Conservation (phyloP, 2,113 vertebrate genomes). For the Coptodon rendalli region DNA sequence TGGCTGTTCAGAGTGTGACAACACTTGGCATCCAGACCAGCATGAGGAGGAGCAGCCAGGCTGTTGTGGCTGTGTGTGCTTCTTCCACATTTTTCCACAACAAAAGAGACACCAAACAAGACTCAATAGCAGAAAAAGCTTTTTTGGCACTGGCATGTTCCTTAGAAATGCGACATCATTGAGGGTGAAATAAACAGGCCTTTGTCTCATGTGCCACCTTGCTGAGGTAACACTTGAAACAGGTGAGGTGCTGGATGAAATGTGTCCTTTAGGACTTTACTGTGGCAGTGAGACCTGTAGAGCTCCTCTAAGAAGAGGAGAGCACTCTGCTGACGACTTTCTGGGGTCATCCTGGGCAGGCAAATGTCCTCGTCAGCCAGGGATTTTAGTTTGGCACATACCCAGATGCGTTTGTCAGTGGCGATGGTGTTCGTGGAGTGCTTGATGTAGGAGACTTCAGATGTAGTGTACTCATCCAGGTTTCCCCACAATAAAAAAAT, state of each 20-base stretch:
- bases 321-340: background rate
- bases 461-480: accelerated
- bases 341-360: background rate
- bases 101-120: background rate
- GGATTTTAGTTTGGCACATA: background rate
- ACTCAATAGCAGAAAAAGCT: background rate
- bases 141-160: background rate
- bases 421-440: accelerated
- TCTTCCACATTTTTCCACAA: background rate
- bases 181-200: background rate
- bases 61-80: background rate
- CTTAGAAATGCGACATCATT: accelerated
- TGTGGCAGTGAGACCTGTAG: background rate
- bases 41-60: background rate
- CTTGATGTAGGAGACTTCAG: background rate
- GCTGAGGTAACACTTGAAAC: background rate
- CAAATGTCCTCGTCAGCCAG: accelerated
- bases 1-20: accelerated
- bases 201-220: accelerated
- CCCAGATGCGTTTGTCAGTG: background rate
- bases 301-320: background rate
- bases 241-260: background rate
- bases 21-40: background rate
- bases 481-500: background rate
- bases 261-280: accelerated